Conservation (phyloP, 92 coral and sea anemone species). For the Parazoanthus atlanticus region DNA sequence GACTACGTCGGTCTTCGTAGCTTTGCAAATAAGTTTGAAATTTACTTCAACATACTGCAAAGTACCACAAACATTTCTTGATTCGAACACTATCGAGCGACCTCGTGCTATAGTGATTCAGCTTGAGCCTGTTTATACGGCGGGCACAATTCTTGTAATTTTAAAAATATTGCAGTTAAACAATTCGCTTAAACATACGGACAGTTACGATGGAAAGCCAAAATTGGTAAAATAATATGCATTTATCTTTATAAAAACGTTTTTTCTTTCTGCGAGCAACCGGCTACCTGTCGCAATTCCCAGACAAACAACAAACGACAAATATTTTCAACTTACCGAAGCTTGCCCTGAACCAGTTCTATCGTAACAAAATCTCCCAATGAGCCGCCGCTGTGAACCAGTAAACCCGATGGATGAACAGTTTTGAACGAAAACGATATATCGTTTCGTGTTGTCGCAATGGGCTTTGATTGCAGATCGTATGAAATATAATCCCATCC, state of each 20-base stretch:
- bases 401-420: slow-evolving; percentile 78
- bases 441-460: slow-evolving; percentile 53
- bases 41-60: neutral
- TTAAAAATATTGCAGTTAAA: neutral
- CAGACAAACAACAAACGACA: no score
- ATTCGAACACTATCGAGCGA: neutral
- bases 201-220: neutral
- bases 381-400: slow-evolving; percentile 82
- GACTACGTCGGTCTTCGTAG: no score
- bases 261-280: neutral
- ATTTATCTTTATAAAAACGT: neutral
- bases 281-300: neutral
- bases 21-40: no score
- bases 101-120: neutral
- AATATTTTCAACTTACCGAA: slow-evolving; percentile 66
- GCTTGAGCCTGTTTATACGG: neutral
- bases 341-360: slow-evolving; percentile 84
- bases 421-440: slow-evolving; percentile 85
- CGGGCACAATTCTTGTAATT: neutral
- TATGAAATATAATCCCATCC: slow-evolving; percentile 73
- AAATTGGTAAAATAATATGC: neutral
- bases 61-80: neutral
- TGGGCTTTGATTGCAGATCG: slow-evolving; percentile 68
- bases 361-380: slow-evolving; percentile 84
- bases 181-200: neutral